These are phyloP conservation scores for Azorinus chamasolen DNA, from an alignment of 2,888 invertebrate genomes.

Conservation along the genomic window DNA sequence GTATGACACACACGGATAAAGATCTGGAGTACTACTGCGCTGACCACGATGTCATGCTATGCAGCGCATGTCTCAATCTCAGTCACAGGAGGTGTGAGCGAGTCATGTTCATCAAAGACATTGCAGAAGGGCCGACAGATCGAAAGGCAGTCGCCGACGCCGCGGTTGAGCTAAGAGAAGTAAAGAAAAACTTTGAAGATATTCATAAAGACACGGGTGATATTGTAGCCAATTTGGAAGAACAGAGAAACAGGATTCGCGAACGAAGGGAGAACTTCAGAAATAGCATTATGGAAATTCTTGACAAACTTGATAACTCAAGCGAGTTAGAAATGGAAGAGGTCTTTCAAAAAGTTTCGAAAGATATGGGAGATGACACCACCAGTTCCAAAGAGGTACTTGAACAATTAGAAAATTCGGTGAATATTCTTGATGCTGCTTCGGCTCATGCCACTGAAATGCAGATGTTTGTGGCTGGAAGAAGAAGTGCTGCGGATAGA, in stretches of 20 bases:
- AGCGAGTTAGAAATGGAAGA: constrained; percentile 63
- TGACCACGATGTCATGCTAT: constrained; percentile 64
- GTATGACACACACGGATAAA: constrained; percentile 57
- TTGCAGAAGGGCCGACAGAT: constrained; percentile 54
- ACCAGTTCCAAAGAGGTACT: constrained; percentile 57
- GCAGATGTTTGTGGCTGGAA: constrained; percentile 61
- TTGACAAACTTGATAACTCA: constrained; percentile 54
- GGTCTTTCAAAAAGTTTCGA: constrained; percentile 49
- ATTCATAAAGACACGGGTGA: constrained; percentile 57
- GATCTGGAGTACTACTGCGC: constrained; percentile 62
- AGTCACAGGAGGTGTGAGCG: constrained; percentile 57
- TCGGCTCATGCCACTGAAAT: constrained; percentile 54
- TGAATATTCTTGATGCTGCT: constrained; percentile 55
- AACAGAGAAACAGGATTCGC: constrained; percentile 55
- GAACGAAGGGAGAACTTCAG: constrained; percentile 51
- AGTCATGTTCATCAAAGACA: constrained; percentile 65
- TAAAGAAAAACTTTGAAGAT: constrained; percentile 58
- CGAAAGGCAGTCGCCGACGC: constrained; percentile 59
- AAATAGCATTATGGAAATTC: constrained; percentile 50
- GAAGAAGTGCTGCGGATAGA: constrained; percentile 51
- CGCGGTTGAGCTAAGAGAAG: constrained; percentile 53
- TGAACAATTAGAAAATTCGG: constrained; percentile 48
- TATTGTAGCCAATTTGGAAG: constrained; percentile 44
- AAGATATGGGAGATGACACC: constrained; percentile 59
- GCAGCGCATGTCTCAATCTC: constrained; percentile 60